Base-by-base conservation (phyloP, 2,797 vertebrate genomes). In the Cirrhinus mrigala region DNA sequence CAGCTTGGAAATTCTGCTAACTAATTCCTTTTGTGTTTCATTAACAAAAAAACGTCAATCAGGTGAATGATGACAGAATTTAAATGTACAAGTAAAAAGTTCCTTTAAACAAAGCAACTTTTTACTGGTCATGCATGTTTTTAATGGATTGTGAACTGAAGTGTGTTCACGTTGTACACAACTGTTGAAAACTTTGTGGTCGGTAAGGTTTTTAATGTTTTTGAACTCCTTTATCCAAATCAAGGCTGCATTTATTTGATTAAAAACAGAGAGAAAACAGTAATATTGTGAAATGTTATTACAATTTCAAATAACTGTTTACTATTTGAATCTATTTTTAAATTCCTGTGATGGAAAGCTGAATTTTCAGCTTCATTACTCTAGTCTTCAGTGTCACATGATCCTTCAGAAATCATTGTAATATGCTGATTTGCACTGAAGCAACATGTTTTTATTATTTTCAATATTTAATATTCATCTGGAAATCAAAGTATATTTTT, bases 1-100 rank as follows among this genome's bases (percentile, higher is more conserved):
- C 52, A 77, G 29, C 74, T 40, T 77, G 29, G 33, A 40, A 20
- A 58, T 77, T 77, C 74, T 40, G 29, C 52, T 40, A 8, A 76
- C 33, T 76, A 58, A 37, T 6, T 12, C 5, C 5, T 50, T 74
- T 33, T 54, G 16, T 52, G 46, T 16, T 6, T 12, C 2, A 33
- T 52, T 2, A 75, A 7, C 5, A 52, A 73, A 24, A 50, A 29
- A 27, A 27, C 2, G 22, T 14, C 60, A 62, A 3, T 62, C 52
- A 40, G 11, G 6, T 24, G 1, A 79, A 48, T 20, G 4, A 48
- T 79, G 37, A 20, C 37, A 46, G 37, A 44, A 78, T 46, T 58
- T 0, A 1, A 1, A 44, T 1, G 11, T n/a, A 44, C 27, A 8
- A 16, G 16, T 20, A 29, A 79, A 27, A 37, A 12, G 14, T 64